These are phyloP conservation scores for Schizopygopsis pylzovi DNA, from an alignment of 2,797 vertebrate genomes.

Conservation along the genomic window DNA sequence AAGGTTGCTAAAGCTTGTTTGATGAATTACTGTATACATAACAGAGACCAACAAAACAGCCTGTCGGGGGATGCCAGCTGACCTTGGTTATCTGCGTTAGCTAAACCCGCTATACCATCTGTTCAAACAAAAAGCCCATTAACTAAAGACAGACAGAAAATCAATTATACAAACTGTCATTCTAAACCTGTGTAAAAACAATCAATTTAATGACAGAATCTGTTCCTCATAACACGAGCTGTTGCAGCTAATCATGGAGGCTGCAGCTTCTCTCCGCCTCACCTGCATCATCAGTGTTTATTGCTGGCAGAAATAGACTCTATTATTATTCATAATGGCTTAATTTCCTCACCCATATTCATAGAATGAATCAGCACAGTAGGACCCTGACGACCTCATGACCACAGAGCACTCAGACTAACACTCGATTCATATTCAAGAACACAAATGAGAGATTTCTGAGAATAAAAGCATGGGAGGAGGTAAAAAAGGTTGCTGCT, in stretches of 20 bases:
- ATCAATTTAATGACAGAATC: not conserved
- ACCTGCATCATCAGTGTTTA: constrained; percentile 7
- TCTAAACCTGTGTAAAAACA: constrained; percentile 12
- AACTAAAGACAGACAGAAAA: constrained; percentile 2
- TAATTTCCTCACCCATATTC: constrained; percentile 42
- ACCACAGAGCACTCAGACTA: constrained; percentile 3
- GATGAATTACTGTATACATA: constrained; percentile 45
- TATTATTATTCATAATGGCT: constrained; percentile 38
- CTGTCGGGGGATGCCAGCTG: not conserved
- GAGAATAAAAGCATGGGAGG: not conserved
- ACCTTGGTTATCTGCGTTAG: constrained; percentile 11
- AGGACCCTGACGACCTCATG: constrained; percentile 26
- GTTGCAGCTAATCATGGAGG: not conserved
- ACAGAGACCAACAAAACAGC: constrained; percentile 29
- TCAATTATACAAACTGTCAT: not conserved
- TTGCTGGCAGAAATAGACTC: constrained; percentile 8
- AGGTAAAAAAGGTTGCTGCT: not conserved
- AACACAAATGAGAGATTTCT: not conserved
- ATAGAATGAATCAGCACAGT: constrained; percentile 7
- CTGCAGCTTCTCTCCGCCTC: not conserved
- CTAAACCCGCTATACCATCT: not conserved
- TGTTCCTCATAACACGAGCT: not conserved
- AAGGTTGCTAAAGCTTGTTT: constrained; percentile 14
- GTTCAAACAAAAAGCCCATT: constrained; percentile 22
- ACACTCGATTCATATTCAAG: not conserved